Conservation (phyloP, 2,888 invertebrate species). For the Caenorhabditis panamensis region DNA sequence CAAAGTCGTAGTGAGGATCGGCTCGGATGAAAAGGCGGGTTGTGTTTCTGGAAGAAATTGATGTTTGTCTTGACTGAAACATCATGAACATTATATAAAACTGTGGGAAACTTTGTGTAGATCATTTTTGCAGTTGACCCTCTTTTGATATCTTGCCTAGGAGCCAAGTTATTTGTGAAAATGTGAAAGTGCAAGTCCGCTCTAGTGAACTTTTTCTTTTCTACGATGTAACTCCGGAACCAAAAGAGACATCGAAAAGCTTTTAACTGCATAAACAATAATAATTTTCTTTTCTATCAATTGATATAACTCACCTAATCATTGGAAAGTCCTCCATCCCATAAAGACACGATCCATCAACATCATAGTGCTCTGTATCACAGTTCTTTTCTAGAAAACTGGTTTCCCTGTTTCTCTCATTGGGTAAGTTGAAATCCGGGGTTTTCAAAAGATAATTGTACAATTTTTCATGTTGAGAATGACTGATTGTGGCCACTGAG, state of each 20-base stretch:
- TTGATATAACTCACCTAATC: conserved; percentile 28
- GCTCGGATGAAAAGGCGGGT: conserved; percentile 65
- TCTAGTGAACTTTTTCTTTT: neutral
- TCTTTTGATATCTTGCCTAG: neutral
- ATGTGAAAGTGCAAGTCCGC: neutral
- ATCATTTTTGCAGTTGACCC: conserved; percentile 9
- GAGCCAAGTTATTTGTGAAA: too few species aligned
- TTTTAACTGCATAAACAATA: neutral
- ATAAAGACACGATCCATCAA: conserved; percentile 57
- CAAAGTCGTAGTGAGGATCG: conserved; percentile 69
- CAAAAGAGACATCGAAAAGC: neutral
- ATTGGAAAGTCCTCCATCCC: conserved; percentile 57
- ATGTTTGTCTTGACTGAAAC: too few species aligned
- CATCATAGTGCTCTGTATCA: conserved; percentile 41
- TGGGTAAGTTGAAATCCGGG: conserved; percentile 49
- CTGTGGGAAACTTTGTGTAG: neutral
- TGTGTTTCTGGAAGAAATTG: conserved; percentile 50
- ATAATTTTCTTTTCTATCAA: too few species aligned
- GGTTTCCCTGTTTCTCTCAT: conserved; percentile 32
- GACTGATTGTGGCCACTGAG: conserved; percentile 57
- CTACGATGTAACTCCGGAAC: neutral
- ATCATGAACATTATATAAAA: too few species aligned
- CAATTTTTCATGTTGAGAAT: conserved; percentile 41
- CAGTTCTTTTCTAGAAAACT: conserved; percentile 44
- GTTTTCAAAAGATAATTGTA: conserved; percentile 47